Evolutionary conservation across 2,113 vertebrate species (phyloP), one percentile per base, ranked within the genome.

Genomic region (Vidua chalybeata): DNA sequence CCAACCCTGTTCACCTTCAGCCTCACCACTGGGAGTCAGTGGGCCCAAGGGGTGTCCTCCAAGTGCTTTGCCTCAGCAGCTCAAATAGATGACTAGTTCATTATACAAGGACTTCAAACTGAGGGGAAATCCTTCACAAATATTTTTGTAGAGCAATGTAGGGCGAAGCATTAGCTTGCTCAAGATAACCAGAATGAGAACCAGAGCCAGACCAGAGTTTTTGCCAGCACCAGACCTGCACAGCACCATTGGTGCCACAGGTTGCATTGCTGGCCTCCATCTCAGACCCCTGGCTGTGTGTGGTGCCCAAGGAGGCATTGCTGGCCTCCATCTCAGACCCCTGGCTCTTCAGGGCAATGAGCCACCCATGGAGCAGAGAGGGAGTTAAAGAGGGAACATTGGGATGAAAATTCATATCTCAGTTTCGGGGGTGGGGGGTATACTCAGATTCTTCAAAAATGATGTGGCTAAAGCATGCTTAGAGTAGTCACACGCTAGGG

Each of bases 91-190:
- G 2, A 27, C 45, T 21, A 5, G 20, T 41, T 75, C 58, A 56
- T 72, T 2, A 1, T 39, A 64, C 19, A 79, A 8, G 11, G 13
- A 13, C 43, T 63, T 59, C 23, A 58, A 74, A 22, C 5, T 43
- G n/a, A 69, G 26, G 28, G 5, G 18, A 78, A 63, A n/a, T 74
- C 15, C 28, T 76, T 33, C 26, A 37, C 0, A 0, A 26, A 18
- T 45, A 20, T 45, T 64, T 82, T 35, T 90, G 31, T 35, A 51
- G 24, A 61, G 51, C 28, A 49, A 62, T n/a, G 37, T 1, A 2
- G 23, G 26, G n/a, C 45, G 69, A 49, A 90, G 64, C 17, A 35
- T 64, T 49, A 49, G 8, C 64, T 85, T 67, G 20, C 33, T 64
- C 13, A 62, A 15, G 46, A 33, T 39, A 56, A 69, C 22, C 41